Percentiles rank a stretch among this genome's conserved stretches.
phyloP scores from a whole-genome alignment of 2,888 invertebrate species.

The Copidosoma aretas region DNA sequence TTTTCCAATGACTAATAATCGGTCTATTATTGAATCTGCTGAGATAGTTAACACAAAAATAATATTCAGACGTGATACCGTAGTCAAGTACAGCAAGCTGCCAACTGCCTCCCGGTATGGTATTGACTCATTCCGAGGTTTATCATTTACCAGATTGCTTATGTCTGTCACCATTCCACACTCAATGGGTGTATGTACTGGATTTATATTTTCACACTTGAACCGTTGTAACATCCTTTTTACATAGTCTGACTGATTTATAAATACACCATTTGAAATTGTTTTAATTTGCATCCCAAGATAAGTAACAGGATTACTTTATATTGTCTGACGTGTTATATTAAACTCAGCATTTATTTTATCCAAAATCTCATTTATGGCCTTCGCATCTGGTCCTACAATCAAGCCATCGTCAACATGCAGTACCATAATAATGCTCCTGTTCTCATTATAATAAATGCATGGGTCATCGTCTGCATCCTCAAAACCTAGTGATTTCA shows the following conservation, averaged over 20 bases:
- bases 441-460: constrained; percentile 12
- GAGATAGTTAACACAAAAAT: no score
- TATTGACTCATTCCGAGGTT: neutral
- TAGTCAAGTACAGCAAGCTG: no score
- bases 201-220: neutral
- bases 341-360: constrained; percentile 6
- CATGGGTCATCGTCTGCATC: constrained; percentile 6
- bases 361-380: neutral
- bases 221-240: neutral
- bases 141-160: neutral
- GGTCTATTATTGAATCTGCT: no score
- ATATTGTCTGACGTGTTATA: constrained; percentile 8
- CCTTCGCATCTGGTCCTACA: neutral
- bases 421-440: constrained; percentile 1
- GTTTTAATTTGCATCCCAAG: constrained; percentile 39
- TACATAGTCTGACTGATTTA: neutral
- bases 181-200: neutral
- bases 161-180: neutral
- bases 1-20: no score
- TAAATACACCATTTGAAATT: no score
- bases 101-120: neutral
- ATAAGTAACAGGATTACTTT: constrained; percentile 1
- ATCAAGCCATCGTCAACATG: constrained; percentile 21
- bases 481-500: neutral
- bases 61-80: no score